Evolutionary conservation across 2,888 invertebrate genomes (phyloP), one percentile per base, ranked within the genome.

Genomic region (Hedya salicella): DNA sequence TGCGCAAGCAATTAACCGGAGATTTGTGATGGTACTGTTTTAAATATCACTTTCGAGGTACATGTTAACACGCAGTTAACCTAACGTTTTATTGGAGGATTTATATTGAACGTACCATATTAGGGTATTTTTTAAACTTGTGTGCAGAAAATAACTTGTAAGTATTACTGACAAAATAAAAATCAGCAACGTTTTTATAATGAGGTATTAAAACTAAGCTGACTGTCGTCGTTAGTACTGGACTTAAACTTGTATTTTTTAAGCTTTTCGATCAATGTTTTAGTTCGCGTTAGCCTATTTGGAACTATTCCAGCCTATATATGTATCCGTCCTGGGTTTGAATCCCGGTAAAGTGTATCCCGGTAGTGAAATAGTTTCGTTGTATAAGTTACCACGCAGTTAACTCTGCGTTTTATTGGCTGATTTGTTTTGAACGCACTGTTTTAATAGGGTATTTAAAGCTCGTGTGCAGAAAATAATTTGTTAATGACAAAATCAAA

Each of bases 1-100:
- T 86, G 82, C 81, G 79, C 69, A 21, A 64, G 72, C 72, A 77
- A 78, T 80, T 75, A 77, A 73, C 72, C 71, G 64, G 71, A 73
- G 74, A 76, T 80, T 79, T 74, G 74, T 74, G 56, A 60, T 59
- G 62, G 65, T 48, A 60, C 59, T 60, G 59, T 65, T 65, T 65
- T 65, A 65, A 65, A 65, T 65, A 60, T 65, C 59, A 60, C 65
- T 65, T 62, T 64, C 21, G 42, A 46, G 17, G 42, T 11, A 16
- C 53, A 46, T 13, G 54, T 53, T 59, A 53, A 65, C 65, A 60
- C 17, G 59, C 59, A 53, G 59, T 65, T 65, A 60, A 65, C 65
- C 65, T 65, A 19, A n/a, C 8, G 52, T 59, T 65, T 65, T 65
- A 60, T 56, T 40, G 30, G 52, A 46, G 52, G 36, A 17, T 42